Conservation (phyloP, 23 tunicate species). For the Styela plicata region DNA sequence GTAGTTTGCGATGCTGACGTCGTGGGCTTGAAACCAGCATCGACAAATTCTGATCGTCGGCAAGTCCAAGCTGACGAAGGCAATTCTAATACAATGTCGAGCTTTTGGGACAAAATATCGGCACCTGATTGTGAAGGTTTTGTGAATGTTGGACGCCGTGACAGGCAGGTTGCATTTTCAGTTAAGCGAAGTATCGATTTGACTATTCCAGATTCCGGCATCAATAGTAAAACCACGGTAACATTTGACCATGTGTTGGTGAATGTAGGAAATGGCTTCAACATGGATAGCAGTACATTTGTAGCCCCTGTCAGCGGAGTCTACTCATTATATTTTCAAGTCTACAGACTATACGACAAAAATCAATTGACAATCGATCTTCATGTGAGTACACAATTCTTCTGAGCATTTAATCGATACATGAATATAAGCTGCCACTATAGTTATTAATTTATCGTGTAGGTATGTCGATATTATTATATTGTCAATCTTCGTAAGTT, state of each 20-base stretch:
- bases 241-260: conserved; percentile 42
- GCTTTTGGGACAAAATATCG: not conserved
- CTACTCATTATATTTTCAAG: conserved; percentile 39
- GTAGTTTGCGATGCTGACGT: conserved; percentile 51
- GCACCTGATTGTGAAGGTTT: not conserved
- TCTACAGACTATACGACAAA: conserved; percentile 42
- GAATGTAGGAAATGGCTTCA: conserved; percentile 44
- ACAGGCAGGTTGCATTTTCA: conserved; percentile 2
- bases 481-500: too few species aligned
- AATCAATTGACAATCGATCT: conserved; percentile 45
- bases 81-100: not conserved
- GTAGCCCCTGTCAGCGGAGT: conserved; percentile 38
- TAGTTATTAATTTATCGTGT: too few species aligned
- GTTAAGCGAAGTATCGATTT: not conserved
- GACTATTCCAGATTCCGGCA: not conserved
- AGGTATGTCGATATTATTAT: too few species aligned
- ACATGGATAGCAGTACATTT: conserved; percentile 29
- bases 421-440: too few species aligned
- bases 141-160: not conserved
- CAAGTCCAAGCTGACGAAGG: not conserved
- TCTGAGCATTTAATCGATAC: too few species aligned
- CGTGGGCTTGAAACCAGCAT: conserved; percentile 16
- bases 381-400: conserved; percentile 38
- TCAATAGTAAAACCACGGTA: conserved; percentile 2
- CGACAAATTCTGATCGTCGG: not conserved